phyloP scores from a whole-genome alignment of 1,140 invertebrate genomes.

The Apis florea region DNA sequence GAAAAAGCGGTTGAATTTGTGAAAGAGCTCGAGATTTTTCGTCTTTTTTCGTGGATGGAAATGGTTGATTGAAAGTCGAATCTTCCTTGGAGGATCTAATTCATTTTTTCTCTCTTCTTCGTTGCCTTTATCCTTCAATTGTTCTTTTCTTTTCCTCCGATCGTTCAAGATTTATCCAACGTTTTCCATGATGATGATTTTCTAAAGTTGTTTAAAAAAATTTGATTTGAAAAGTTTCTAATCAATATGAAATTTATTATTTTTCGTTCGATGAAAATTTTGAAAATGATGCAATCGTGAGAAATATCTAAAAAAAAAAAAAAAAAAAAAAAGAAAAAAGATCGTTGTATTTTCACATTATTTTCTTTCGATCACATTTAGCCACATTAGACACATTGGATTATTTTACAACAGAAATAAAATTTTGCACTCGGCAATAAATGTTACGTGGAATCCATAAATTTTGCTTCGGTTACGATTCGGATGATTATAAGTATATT shows the following conservation, averaged over 20 bases:
- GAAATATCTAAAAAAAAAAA: not conserved
- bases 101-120: no score
- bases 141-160: no score
- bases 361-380: not conserved
- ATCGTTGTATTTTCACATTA: not conserved
- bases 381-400: not conserved
- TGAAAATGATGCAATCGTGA: not conserved
- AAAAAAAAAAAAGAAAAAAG: not conserved
- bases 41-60: not conserved
- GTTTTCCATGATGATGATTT: no score
- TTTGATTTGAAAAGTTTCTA: no score
- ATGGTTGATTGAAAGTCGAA: not conserved
- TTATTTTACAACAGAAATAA: conserved; percentile 11
- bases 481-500: not conserved
- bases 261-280: not conserved
- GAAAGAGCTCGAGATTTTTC: not conserved
- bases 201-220: no score
- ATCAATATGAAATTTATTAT: no score
- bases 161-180: no score
- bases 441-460: not conserved
- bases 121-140: no score
- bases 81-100: not conserved
- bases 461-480: not conserved
- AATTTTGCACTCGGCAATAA: not conserved
- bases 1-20: not conserved